Evolutionary conservation across 1,140 invertebrate genomes (phyloP).

Genomic region (Acarapis woodi): DNA sequence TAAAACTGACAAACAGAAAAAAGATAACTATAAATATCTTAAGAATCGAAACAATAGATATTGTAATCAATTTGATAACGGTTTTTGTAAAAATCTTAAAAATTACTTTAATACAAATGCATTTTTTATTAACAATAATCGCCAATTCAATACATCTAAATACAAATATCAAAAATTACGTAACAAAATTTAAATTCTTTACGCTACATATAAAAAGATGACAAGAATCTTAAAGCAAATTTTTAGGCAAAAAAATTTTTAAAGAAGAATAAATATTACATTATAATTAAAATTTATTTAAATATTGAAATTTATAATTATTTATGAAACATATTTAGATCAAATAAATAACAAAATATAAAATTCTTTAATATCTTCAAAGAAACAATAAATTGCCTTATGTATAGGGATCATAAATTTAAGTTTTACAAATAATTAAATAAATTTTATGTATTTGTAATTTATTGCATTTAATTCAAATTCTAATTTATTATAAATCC

Average conservation of each 20-base stretch:
- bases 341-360: no score
- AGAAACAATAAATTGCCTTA: no score
- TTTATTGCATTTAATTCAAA: no score
- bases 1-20: constrained; percentile 78
- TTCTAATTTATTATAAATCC: no score
- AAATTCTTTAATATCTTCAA: no score
- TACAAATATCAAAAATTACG: background rate
- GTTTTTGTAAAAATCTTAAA: constrained; percentile 48
- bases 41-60: constrained; percentile 55
- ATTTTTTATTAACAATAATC: background rate
- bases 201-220: background rate
- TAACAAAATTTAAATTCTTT: background rate
- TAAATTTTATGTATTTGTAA: no score
- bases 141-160: background rate
- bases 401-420: no score
- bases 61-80: constrained; percentile 58
- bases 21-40: constrained; percentile 59
- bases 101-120: constrained; percentile 40
- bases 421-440: no score
- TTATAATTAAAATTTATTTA: no score
- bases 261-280: background rate
- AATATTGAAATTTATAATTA: no score
- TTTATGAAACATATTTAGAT: no score
- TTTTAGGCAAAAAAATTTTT: background rate
- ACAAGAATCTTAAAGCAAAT: background rate